phyloP scores from a whole-genome alignment of 1,140 invertebrate genomes.

The Panulirus ornatus region DNA sequence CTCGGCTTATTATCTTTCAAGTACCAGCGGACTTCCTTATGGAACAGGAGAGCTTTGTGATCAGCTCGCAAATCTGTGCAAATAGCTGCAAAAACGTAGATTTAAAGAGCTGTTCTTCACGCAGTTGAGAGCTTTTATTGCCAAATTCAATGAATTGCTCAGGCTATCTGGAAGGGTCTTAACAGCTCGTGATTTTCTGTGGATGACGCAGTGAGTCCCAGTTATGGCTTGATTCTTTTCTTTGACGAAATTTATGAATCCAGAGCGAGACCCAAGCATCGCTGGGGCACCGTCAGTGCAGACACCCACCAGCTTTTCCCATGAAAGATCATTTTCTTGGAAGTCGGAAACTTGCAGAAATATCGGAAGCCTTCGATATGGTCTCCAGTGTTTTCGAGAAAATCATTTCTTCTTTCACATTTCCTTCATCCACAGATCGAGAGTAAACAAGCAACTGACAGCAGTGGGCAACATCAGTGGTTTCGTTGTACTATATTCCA shows the following conservation, averaged over 20 bases:
- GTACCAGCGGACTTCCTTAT: slow-evolving; percentile 21
- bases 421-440: neutral
- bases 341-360: slow-evolving; percentile 7
- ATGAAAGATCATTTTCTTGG: neutral
- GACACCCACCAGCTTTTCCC: neutral
- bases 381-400: neutral
- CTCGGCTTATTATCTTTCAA: neutral
- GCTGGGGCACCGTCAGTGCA: neutral
- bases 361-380: neutral
- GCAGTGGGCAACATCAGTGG: too few relatives aligned
- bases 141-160: neutral
- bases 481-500: neutral
- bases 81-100: neutral
- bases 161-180: neutral
- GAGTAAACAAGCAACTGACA: slow-evolving; percentile 9
- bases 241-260: neutral
- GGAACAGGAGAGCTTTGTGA: slow-evolving; percentile 21
- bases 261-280: neutral
- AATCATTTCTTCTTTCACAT: slow-evolving; percentile 10
- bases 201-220: neutral
- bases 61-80: neutral
- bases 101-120: slow-evolving; percentile 3
- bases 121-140: neutral
- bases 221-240: neutral
- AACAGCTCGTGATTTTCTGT: neutral